phyloP scores from a whole-genome alignment of 2,113 vertebrate genomes.

The Pavo muticus region DNA sequence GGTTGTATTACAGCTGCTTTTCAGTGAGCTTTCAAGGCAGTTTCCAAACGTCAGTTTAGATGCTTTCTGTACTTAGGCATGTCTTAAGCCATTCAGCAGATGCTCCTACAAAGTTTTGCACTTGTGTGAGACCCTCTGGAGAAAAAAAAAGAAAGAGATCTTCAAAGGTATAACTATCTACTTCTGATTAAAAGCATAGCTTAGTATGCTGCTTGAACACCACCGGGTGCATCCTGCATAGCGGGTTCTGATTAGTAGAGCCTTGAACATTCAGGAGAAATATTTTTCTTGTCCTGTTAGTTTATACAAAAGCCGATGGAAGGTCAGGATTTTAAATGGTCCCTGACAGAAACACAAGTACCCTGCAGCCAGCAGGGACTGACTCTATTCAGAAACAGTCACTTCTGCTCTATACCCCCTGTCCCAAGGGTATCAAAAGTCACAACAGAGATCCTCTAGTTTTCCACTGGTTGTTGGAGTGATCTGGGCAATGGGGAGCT shows the following conservation, averaged over 20 bases:
- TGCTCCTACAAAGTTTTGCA: background rate
- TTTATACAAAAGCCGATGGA: background rate
- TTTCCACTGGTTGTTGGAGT: background rate
- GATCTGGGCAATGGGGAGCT: background rate
- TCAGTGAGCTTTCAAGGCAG: background rate
- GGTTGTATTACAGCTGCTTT: background rate
- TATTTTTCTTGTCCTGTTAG: background rate
- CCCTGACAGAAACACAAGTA: constrained; percentile 1
- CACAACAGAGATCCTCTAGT: background rate
- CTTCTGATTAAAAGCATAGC: constrained; percentile 32
- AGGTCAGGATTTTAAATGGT: background rate
- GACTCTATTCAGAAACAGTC: background rate
- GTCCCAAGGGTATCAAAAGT: background rate
- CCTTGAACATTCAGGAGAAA: background rate
- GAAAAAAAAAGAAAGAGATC: background rate
- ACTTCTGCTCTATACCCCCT: background rate
- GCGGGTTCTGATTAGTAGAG: background rate
- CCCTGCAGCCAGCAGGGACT: background rate
- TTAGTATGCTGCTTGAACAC: constrained; percentile 12
- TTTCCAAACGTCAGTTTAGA: background rate
- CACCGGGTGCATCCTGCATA: background rate
- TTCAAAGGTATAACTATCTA: constrained; percentile 28
- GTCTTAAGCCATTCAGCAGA: background rate
- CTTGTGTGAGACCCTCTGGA: background rate
- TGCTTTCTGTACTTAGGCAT: background rate